phyloP scores from a whole-genome alignment of 2,113 vertebrate genomes.

The Chaetura pelagica region DNA sequence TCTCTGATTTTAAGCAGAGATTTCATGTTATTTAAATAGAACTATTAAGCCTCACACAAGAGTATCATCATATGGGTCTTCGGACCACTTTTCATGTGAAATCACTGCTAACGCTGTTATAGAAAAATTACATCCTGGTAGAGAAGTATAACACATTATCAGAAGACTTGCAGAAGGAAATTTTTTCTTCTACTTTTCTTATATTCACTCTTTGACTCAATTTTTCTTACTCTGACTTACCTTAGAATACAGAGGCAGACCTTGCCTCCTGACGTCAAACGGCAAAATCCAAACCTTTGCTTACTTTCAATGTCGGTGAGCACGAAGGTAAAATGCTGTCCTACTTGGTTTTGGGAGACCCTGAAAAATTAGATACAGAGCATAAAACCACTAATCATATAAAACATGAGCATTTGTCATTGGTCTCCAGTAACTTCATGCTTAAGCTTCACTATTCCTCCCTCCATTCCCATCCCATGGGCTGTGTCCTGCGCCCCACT shows the following conservation, averaged over 20 bases:
- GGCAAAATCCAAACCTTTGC: conserved; percentile 97
- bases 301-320: conserved; percentile 97
- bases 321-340: conserved; percentile 98
- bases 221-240: conserved; percentile 71
- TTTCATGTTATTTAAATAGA: not conserved
- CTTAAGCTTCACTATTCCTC: not conserved
- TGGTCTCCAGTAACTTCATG: not conserved
- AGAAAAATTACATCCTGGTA: not conserved
- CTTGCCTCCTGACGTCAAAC: conserved; percentile 90
- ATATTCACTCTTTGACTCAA: conserved; percentile 68
- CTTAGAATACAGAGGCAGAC: conserved; percentile 95
- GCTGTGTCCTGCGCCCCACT: not conserved
- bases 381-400: not conserved
- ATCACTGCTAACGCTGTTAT: not conserved
- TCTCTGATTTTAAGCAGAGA: not conserved
- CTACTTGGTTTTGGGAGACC: conserved; percentile 91
- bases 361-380: conserved; percentile 69
- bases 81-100: not conserved
- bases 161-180: not conserved
- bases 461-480: not conserved
- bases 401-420: not conserved
- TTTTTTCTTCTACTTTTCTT: not conserved
- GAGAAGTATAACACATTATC: not conserved
- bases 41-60: not conserved
- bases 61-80: not conserved